phyloP scores from a whole-genome alignment of 2,888 invertebrate genomes.

The Dynastes hyllus region DNA sequence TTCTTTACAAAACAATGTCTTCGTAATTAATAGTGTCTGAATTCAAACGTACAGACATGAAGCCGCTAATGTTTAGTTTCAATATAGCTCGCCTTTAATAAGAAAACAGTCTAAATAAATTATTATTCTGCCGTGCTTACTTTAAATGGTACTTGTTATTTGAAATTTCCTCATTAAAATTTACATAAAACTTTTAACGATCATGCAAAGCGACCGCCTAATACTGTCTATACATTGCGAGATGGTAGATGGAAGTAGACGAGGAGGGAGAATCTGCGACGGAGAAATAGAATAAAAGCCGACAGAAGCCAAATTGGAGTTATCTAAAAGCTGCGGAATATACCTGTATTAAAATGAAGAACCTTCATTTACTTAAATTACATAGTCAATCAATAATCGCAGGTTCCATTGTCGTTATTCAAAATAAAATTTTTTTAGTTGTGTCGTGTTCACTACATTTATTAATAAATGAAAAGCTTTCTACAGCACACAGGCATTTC shows the following conservation, averaged over 20 bases:
- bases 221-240: constrained; percentile 16
- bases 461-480: no score
- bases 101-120: constrained; percentile 41
- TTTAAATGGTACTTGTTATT: constrained; percentile 49
- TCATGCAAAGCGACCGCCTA: constrained; percentile 43
- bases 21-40: constrained; percentile 27
- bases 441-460: no score
- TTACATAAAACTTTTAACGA: constrained; percentile 56
- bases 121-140: constrained; percentile 36
- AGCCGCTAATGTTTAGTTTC: constrained; percentile 30
- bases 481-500: no score
- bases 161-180: constrained; percentile 56
- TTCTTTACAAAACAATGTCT: background rate
- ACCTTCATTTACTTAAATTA: constrained; percentile 19
- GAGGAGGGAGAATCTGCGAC: constrained; percentile 3
- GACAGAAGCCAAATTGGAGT: constrained; percentile 12
- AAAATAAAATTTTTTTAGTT: no score
- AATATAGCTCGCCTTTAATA: constrained; percentile 36
- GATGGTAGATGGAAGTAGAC: background rate
- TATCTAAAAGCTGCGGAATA: constrained; percentile 12
- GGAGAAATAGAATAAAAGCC: constrained; percentile 2
- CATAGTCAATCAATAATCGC: no score
- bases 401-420: no score
- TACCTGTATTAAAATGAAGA: background rate
- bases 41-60: constrained; percentile 3